These are phyloP conservation scores for Urocolius indicus DNA, from an alignment of 2,113 vertebrate genomes.

Conservation along the genomic window DNA sequence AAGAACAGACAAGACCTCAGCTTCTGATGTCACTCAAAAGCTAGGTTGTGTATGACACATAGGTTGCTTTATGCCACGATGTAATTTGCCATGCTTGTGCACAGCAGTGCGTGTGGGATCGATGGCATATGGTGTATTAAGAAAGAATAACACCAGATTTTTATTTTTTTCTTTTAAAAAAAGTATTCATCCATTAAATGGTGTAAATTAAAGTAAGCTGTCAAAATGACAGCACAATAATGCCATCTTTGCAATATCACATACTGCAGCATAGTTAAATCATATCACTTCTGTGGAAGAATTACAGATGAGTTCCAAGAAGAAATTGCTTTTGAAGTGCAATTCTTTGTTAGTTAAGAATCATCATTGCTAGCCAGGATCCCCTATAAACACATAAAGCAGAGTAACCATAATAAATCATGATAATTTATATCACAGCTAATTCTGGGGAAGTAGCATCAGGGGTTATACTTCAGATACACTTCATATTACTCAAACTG, in stretches of 20 bases:
- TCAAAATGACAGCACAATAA: slow-evolving; percentile 77
- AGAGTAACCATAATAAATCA: slow-evolving; percentile 77
- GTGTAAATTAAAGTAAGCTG: slow-evolving; percentile 78
- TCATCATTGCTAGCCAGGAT: slow-evolving; percentile 71
- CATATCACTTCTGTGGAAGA: slow-evolving; percentile 67
- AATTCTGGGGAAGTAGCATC: slow-evolving; percentile 74
- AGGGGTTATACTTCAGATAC: slow-evolving; percentile 76
- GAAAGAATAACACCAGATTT: slow-evolving; percentile 72
- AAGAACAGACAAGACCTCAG: slow-evolving; percentile 28
- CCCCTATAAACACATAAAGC: slow-evolving; percentile 67
- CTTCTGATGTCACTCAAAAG: slow-evolving; percentile 44
- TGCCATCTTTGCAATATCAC: slow-evolving; percentile 72
- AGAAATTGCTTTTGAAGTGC: slow-evolving; percentile 68
- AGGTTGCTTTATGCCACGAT: slow-evolving; percentile 41
- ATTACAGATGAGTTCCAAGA: slow-evolving; percentile 72
- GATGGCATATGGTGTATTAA: slow-evolving; percentile 73
- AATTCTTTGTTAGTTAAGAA: slow-evolving; percentile 70
- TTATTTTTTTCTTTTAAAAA: not conserved
- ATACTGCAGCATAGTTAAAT: slow-evolving; percentile 66
- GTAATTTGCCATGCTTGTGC: slow-evolving; percentile 48
- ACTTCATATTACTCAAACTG: slow-evolving; percentile 79
- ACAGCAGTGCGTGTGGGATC: slow-evolving; percentile 61
- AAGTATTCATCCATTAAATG: slow-evolving; percentile 74
- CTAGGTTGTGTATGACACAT: slow-evolving; percentile 50
- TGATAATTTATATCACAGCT: slow-evolving; percentile 79